These are phyloP conservation scores for Hassar affinis DNA, from an alignment of 2,113 vertebrate genomes.

Conservation along the genomic window DNA sequence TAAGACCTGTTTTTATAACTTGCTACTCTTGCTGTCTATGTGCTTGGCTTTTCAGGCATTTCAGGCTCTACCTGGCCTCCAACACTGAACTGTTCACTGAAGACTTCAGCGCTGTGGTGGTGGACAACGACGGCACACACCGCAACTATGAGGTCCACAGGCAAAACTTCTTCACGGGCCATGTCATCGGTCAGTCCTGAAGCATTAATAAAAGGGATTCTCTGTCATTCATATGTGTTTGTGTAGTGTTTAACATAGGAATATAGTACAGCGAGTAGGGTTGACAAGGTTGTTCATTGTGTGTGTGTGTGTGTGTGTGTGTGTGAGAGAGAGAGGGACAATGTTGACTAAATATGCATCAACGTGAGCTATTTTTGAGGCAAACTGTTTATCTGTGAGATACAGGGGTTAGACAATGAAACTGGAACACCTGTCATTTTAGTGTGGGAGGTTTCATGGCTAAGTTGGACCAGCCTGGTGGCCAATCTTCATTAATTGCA, in stretches of 20 bases:
- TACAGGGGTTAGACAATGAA: too few relatives aligned
- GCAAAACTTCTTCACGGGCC: conserved; percentile 90
- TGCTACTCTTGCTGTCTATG: not conserved
- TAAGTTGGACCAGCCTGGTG: too few relatives aligned
- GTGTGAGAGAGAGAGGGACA: too few relatives aligned
- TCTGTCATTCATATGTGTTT: not conserved
- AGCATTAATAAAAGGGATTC: not conserved
- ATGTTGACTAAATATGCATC: not conserved
- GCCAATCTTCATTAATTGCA: too few relatives aligned
- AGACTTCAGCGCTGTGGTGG: conserved; percentile 80
- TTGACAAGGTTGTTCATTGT: not conserved
- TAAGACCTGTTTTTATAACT: not conserved
- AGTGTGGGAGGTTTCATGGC: too few relatives aligned
- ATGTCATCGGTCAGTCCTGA: conserved; percentile 82
- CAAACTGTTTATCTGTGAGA: not conserved
- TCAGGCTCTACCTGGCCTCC: conserved; percentile 89
- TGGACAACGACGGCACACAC: conserved; percentile 78
- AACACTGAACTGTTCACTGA: conserved; percentile 86
- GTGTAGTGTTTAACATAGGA: not conserved
- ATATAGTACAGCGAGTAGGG: too few relatives aligned
- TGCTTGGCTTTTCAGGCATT: conserved; percentile 72
- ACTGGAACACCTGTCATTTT: too few relatives aligned
- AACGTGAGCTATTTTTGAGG: not conserved
- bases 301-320: not conserved
- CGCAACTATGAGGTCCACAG: conserved; percentile 73